Percentiles rank a stretch among this genome's conserved stretches.
Conservation (phyloP, 2,888 invertebrate species). For the Leptinotarsa peninsularis region DNA sequence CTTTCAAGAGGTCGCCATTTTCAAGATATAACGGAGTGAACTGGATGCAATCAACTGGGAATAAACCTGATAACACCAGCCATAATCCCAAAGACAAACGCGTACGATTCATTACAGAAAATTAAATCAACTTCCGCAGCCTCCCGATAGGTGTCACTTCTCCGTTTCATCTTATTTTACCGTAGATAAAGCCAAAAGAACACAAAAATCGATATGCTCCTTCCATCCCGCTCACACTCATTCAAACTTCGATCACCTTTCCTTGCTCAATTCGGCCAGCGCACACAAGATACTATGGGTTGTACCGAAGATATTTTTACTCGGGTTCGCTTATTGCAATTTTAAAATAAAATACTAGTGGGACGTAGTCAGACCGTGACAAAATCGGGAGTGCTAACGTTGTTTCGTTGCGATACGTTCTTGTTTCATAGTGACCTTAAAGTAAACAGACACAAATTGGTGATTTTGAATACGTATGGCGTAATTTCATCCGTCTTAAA, state of each 20-base stretch:
- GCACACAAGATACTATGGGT: conserved; percentile 60
- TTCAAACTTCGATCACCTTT: conserved; percentile 50
- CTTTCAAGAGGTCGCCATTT: background rate
- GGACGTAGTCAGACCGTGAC: conserved; percentile 33
- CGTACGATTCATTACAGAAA: conserved; percentile 30
- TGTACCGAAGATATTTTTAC: conserved; percentile 65
- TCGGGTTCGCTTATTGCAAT: conserved; percentile 58
- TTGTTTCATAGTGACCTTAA: conserved; percentile 20
- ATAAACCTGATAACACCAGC: conserved; percentile 16
- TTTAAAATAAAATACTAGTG: conserved; percentile 59
- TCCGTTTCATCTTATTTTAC: conserved; percentile 53
- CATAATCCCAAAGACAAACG: conserved; percentile 20
- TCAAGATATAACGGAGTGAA: background rate
- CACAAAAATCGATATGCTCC: conserved; percentile 62
- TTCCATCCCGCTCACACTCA: conserved; percentile 53
- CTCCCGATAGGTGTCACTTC: conserved; percentile 59
- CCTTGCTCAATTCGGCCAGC: conserved; percentile 57
- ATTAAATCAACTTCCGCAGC: conserved; percentile 49
- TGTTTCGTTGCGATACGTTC: conserved; percentile 24
- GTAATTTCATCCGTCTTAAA: conserved; percentile 36
- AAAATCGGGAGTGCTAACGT: conserved; percentile 41
- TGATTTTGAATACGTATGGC: conserved; percentile 42
- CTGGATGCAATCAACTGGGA: conserved; percentile 11
- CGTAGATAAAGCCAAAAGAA: conserved; percentile 57
- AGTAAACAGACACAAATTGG: conserved; percentile 29